Evolutionary conservation across 2,797 vertebrate species (phyloP), one percentile per base, ranked within the genome.

Genomic region (Eurystomus glaucurus): DNA sequence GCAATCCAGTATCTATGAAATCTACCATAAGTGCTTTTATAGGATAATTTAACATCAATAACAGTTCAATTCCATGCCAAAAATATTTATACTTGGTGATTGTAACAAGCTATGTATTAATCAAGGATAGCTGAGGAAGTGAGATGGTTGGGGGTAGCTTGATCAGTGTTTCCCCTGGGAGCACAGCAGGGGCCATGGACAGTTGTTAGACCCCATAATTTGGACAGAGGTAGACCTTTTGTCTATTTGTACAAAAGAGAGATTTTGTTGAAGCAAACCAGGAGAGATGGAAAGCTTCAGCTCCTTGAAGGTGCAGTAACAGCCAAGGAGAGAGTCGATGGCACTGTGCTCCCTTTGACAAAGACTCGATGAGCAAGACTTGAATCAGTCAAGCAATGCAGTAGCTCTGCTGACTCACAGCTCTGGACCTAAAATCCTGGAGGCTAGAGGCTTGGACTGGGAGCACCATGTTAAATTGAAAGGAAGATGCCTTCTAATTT

Each of bases 11-110:
- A 72, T 94, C 86, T 93, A 68, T 88, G 86, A 91, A 94, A 93
- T 94, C 93, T 92, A 86, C 72, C 35, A 1, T 93, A 89, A 96
- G 84, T 88, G 84, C 87, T 97, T 90, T 93, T 91, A 75, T 80
- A 78, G 65, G 62, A 83, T 33, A 60, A 80, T 77, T 94, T 92
- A 88, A 48, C 17, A 26, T 92, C 92, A 96, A 83, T 96, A 96
- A 70, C 57, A 60, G 64, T 35, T 93, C 83, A 57, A 91, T 93
- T 95, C 95, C n/a, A 11, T 85, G 84, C 35, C 48, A 92, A 70
- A 91, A 95, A 64, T 95, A 93, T 95, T 95, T 95, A 88, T 71
- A 60, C 15, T 60, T 69, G 64, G 16, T 64, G 55, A 60, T 85
- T 87, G 29, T 57, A 91, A 37, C 48, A 60, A 74, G 28, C 28